Base-by-base conservation (phyloP, 2,888 invertebrate species). In the Troides aeacus region DNA sequence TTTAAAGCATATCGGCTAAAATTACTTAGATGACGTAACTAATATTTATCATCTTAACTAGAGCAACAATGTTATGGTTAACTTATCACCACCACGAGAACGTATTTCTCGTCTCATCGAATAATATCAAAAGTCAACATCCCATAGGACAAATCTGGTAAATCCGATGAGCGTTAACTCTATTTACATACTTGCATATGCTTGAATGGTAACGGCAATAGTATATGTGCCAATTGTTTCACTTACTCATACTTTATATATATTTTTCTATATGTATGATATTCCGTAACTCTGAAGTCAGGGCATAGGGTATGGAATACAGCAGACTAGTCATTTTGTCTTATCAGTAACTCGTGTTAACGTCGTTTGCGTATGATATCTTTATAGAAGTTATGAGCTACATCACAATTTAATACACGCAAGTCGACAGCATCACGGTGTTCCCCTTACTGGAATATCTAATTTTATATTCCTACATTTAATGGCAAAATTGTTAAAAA, bases 331-430 rank as follows among this genome's bases (percentile, higher is more conserved):
- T 57, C 67, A 58, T 68, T 68, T 62, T 68, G 58, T 58, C 66
- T 66, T 63, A 68, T 68, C 67, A 68, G 67, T 62, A 23, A 58
- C 58, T 68, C 67, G 23, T 46, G 67, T 57, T 68, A 58, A 62
- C 67, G 62, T 62, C 67, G 39, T 56, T 21, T 56, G 57, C 24
- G 62, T 58, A 58, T 24, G 59, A 30, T 57, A 62, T 60, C 50
- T 58, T 60, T 30, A 21, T n/a, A 50, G 59, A 59, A 36, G 46
- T 46, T 66, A 60, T 42, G 24, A 60, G 30, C 2, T 15, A 50
- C n/a, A n/a, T 66, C 42, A 36, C 59, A 12, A 30, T 60, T 60
- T 66, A 66, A 66, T 36, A 24, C 60, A 66, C 66, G 21, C 56
- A 56, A 56, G 21, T 56, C 46, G n/a, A 23, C 60, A 18, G 24